These are phyloP conservation scores for Leucophenga montana DNA, from an alignment of 2,888 invertebrate species.

Conservation along the genomic window DNA sequence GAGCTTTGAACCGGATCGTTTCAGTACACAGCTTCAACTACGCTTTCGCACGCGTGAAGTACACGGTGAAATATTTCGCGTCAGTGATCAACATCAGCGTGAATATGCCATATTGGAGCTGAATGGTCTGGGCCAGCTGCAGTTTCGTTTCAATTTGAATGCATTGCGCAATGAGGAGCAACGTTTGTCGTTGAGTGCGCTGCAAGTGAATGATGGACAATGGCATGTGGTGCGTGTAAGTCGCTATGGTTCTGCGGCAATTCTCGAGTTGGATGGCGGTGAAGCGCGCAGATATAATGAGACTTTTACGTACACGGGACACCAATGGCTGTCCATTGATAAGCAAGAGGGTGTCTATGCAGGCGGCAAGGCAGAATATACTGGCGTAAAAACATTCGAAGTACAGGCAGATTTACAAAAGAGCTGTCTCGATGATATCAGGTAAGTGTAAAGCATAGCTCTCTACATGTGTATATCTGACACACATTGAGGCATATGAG, in stretches of 20 bases:
- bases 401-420: slow-evolving; percentile 95
- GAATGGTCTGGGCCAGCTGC: slow-evolving; percentile 88
- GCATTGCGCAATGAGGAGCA: slow-evolving; percentile 90
- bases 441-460: slow-evolving; percentile 56
- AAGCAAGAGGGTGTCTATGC: slow-evolving; percentile 96
- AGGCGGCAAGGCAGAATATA: slow-evolving; percentile 95
- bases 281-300: slow-evolving; percentile 94
- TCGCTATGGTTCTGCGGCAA: slow-evolving; percentile 92
- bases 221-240: slow-evolving; percentile 96
- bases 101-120: slow-evolving; percentile 90
- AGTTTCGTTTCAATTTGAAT: slow-evolving; percentile 93
- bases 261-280: slow-evolving; percentile 92
- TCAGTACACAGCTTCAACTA: slow-evolving; percentile 92
- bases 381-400: slow-evolving; percentile 92
- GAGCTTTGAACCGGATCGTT: slow-evolving; percentile 92
- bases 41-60: slow-evolving; percentile 94
- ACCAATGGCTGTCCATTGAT: slow-evolving; percentile 92
- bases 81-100: slow-evolving; percentile 94
- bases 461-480: background rate
- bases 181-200: slow-evolving; percentile 88
- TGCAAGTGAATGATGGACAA: slow-evolving; percentile 93
- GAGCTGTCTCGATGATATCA: slow-evolving; percentile 81
- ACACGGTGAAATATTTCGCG: slow-evolving; percentile 92
- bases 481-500: background rate
- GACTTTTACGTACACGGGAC: slow-evolving; percentile 89